phyloP scores from a whole-genome alignment of 2,888 invertebrate genomes.

The Chirona hameri region DNA sequence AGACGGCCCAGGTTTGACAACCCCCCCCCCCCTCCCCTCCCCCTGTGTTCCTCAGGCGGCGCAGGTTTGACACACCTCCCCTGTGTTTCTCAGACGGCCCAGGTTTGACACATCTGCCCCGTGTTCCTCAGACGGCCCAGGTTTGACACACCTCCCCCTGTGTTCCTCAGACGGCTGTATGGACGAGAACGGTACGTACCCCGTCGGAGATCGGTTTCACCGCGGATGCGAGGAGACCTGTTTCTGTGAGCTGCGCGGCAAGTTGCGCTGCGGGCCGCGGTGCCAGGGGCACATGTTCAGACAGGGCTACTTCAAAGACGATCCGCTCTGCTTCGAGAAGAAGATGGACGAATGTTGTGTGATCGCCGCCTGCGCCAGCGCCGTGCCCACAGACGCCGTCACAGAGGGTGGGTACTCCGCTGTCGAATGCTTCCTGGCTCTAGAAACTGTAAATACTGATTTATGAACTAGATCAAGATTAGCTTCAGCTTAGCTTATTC shows the following conservation, averaged over 20 bases:
- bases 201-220: constrained; percentile 39
- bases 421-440: too few species aligned
- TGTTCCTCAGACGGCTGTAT: constrained; percentile 43
- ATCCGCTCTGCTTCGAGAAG: constrained; percentile 40
- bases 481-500: too few species aligned
- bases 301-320: constrained; percentile 37
- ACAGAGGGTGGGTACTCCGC: neutral
- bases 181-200: constrained; percentile 40
- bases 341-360: constrained; percentile 41
- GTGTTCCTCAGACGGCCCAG: too few species aligned
- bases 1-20: too few species aligned
- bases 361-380: constrained; percentile 39
- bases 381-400: neutral
- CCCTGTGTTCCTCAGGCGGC: too few species aligned
- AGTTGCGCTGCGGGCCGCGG: constrained; percentile 39
- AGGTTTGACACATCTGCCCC: too few species aligned
- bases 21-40: too few species aligned
- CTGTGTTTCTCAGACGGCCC: too few species aligned
- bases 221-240: constrained; percentile 41
- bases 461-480: too few species aligned
- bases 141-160: too few species aligned
- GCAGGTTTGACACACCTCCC: too few species aligned
- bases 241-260: constrained; percentile 39
- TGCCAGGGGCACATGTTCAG: constrained; percentile 40
- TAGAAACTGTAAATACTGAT: too few species aligned